Percentiles rank a stretch among this genome's conserved stretches.
Conservation (phyloP, 1,140 invertebrate species). For the Caerostris extrusa region DNA sequence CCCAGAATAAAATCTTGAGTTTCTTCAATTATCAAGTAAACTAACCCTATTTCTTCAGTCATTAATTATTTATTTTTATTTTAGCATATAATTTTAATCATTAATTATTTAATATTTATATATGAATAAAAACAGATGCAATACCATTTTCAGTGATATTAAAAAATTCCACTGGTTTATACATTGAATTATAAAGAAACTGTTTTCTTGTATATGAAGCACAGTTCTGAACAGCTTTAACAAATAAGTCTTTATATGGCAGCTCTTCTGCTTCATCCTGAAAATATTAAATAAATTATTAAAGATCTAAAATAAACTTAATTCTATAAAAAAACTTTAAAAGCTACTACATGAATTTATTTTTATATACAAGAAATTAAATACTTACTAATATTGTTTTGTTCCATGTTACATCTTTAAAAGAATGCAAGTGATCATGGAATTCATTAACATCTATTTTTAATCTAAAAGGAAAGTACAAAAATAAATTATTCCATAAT, state of each 20-base stretch:
- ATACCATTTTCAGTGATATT: background rate
- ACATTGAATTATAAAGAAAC: background rate
- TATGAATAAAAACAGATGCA: background rate
- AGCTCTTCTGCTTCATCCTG: background rate
- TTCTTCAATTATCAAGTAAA: too few relatives aligned
- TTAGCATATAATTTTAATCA: too few relatives aligned
- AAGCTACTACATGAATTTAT: background rate
- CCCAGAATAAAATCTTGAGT: too few relatives aligned
- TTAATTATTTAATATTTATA: background rate
- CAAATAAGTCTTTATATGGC: background rate
- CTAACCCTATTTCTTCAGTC: too few relatives aligned
- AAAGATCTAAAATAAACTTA: background rate
- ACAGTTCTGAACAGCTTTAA: conserved; percentile 6
- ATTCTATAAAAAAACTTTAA: background rate
- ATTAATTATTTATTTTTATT: too few relatives aligned
- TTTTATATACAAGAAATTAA: background rate
- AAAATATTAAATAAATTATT: background rate
- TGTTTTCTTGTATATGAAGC: background rate
- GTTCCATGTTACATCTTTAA: background rate
- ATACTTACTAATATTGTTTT: conserved; percentile 1
- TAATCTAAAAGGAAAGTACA: background rate
- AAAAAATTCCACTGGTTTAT: background rate
- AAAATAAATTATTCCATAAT: too few relatives aligned
- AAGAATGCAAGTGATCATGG: background rate
- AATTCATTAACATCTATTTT: background rate